Evolutionary conservation across 2,888 invertebrate species (phyloP), one percentile per base, ranked within the genome.

Genomic region (Troides aeacus): DNA sequence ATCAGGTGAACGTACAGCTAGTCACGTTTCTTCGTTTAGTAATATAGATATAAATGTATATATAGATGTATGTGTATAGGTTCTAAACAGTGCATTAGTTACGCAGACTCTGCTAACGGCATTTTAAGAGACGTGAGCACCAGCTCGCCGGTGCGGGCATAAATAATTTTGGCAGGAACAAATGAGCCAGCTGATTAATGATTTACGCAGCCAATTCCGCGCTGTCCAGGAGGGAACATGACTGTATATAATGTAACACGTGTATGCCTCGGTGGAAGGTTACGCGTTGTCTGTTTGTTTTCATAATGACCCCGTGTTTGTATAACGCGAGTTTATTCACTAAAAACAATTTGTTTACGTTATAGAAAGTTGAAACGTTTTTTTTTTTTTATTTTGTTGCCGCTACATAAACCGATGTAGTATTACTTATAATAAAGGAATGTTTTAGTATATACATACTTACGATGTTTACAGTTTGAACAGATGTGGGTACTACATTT

Each of bases 161-260:
- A 87, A 90, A 91, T 91, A 88, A 92, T 90, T 89, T 91, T 85
- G 86, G 85, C 85, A 86, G 85, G 85, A 88, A 89, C 89, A 90
- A 92, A 90, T 90, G 90, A 90, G 90, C 85, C 82, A 81, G 82
- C 88, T 90, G 91, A 92, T 91, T 90, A 90, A 91, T 91, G 90
- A 91, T 92, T 91, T 89, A 91, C 84, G 87, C 77, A 82, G 85
- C 83, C 89, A 87, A 89, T 88, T 86, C 86, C 83, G 83, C 79
- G 84, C 82, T 84, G 86, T 83, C 84, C 84, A 81, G 79, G 75
- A 67, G 79, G 78, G 76, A 77, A 78, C 74, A 71, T 71, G 66
- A 66, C 68, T 66, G 60, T 66, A 70, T 66, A 64, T 70, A 68
- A 71, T 71, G 73, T 72, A 70, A 72, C 64, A 65, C 66, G 66